Conservation (phyloP, 1,140 invertebrate species). For the Drosophila repleta region DNA sequence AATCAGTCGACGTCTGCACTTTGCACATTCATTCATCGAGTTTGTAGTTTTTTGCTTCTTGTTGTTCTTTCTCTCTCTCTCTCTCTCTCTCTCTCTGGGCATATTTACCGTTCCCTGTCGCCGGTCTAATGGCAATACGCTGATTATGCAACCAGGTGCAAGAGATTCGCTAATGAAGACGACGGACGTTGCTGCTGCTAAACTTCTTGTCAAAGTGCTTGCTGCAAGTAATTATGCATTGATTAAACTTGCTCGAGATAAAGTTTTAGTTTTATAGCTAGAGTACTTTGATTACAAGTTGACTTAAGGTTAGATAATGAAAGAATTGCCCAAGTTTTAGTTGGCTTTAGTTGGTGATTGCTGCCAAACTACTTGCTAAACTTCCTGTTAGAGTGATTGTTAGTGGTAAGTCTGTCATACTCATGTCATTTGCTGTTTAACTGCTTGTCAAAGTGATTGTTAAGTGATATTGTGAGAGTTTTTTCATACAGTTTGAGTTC, state of each 20-base stretch:
- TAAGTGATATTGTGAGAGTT: no score
- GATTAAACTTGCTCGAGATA: background rate
- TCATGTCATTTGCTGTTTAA: no score
- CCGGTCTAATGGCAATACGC: conserved; percentile 9
- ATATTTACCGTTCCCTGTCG: background rate
- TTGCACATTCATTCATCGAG: conserved; percentile 39
- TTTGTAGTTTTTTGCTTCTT: background rate
- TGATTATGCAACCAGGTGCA: conserved; percentile 24
- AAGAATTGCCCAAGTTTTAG: no score
- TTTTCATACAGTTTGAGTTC: no score
- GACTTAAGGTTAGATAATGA: no score
- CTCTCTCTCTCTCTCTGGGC: background rate
- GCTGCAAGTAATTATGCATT: background rate
- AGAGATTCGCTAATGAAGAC: conserved; percentile 16
- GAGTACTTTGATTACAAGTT: no score
- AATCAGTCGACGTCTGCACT: conserved; percentile 37
- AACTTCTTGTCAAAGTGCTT: background rate
- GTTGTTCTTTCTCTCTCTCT: background rate
- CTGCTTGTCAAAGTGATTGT: no score
- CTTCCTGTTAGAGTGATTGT: no score
- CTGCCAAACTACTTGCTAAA: no score
- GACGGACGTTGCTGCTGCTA: background rate
- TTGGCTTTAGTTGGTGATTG: no score
- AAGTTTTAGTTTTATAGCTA: no score
- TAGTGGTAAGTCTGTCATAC: no score